Percentiles rank a stretch among this genome's conserved stretches.
phyloP scores from a whole-genome alignment of 2,797 vertebrate species.

The Macropodus opercularis region DNA sequence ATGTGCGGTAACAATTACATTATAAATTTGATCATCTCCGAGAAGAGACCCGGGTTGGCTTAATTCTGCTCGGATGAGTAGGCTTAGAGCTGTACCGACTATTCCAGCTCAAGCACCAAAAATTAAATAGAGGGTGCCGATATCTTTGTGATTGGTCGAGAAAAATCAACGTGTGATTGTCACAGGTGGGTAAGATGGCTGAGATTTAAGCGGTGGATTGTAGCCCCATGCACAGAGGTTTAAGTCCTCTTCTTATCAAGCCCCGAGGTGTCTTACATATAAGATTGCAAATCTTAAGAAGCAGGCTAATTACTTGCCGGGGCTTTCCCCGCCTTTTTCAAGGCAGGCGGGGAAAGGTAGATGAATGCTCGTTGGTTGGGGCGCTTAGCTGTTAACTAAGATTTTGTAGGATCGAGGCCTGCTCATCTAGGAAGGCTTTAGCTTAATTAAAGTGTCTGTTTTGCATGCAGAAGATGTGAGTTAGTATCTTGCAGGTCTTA shows the following conservation, averaged over 20 bases:
- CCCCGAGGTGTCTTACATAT: constrained; percentile 48
- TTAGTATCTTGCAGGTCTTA: constrained; percentile 64
- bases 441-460: constrained; percentile 75
- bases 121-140: constrained; percentile 67
- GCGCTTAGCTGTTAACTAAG: constrained; percentile 76
- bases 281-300: constrained; percentile 69
- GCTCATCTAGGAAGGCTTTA: constrained; percentile 65
- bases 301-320: constrained; percentile 17
- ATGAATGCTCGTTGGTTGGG: constrained; percentile 59
- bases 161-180: constrained; percentile 68
- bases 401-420: constrained; percentile 71
- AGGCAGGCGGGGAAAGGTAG: constrained; percentile 52
- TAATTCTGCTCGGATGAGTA: constrained; percentile 42
- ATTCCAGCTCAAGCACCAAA: constrained; percentile 72
- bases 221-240: constrained; percentile 67
- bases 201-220: constrained; percentile 67
- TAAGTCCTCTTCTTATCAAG: constrained; percentile 58
- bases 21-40: constrained; percentile 63
- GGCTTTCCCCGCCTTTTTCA: constrained; percentile 46
- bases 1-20: constrained; percentile 66
- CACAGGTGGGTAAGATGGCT: constrained; percentile 75
- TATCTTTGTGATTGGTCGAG: constrained; percentile 75
- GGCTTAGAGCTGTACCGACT: constrained; percentile 45
- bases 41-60: constrained; percentile 45
- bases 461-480: constrained; percentile 72